These are phyloP conservation scores for Sylvia borin DNA, from an alignment of 2,797 vertebrate genomes.

Conservation along the genomic window DNA sequence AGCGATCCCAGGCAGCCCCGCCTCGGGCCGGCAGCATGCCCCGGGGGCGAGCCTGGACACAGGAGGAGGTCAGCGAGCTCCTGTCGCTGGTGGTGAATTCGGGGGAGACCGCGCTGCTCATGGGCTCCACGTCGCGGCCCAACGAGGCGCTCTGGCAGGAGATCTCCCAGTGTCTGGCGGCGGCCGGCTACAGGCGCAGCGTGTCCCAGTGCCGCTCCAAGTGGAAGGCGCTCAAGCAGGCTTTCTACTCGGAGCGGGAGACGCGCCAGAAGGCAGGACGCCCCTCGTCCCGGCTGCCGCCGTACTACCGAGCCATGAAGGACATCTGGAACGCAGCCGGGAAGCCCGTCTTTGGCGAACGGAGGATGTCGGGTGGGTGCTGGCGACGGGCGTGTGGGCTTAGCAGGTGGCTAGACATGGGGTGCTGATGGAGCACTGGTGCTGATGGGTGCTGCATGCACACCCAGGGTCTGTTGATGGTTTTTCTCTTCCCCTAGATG, in stretches of 20 bases:
- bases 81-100: slow-evolving; percentile 1
- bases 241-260: slow-evolving; percentile 53
- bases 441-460: rapidly evolving
- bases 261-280: not conserved
- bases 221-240: slow-evolving; percentile 61
- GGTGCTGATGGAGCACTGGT: not conserved
- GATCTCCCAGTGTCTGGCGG: not conserved
- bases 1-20: not conserved
- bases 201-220: slow-evolving; percentile 63
- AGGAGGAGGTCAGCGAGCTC: slow-evolving; percentile 20
- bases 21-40: not conserved
- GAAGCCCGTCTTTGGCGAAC: not conserved
- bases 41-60: slow-evolving; percentile 27
- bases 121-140: slow-evolving; percentile 55
- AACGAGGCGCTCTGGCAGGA: slow-evolving; percentile 40
- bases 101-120: slow-evolving; percentile 8
- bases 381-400: rapidly evolving
- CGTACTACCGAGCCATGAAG: slow-evolving; percentile 34
- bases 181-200: not conserved
- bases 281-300: not conserved
- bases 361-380: slow-evolving; percentile 16
- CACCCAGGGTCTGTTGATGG: not conserved
- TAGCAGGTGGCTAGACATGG: rapidly evolving
- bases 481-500: not conserved
- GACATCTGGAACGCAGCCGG: slow-evolving; percentile 43